phyloP scores from a whole-genome alignment of 2,888 invertebrate genomes.

The Polydrusus pterygomalis region DNA sequence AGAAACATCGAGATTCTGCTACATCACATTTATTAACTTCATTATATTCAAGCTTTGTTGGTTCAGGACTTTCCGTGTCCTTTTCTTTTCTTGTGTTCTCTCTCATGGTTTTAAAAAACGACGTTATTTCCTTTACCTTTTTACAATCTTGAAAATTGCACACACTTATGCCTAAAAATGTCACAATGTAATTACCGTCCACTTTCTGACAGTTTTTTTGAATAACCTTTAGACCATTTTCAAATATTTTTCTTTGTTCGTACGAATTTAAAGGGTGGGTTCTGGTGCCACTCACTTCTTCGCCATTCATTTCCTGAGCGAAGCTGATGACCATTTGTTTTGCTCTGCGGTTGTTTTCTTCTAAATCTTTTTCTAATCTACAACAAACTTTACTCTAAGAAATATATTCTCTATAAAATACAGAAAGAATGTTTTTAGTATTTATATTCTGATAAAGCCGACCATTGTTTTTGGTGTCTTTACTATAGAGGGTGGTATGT shows the following conservation, averaged over 20 bases:
- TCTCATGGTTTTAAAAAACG: constrained; percentile 62
- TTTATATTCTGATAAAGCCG: too few relatives aligned
- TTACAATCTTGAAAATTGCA: constrained; percentile 83
- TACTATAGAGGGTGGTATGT: too few relatives aligned
- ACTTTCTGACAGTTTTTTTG: constrained; percentile 73
- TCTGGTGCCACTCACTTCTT: constrained; percentile 79
- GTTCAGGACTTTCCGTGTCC: neutral
- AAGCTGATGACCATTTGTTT: constrained; percentile 86
- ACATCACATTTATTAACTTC: neutral
- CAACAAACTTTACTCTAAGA: constrained; percentile 69
- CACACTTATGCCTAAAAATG: constrained; percentile 84
- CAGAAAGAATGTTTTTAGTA: too few relatives aligned
- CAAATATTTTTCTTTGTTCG: constrained; percentile 80
- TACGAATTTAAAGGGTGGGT: constrained; percentile 77
- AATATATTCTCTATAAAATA: too few relatives aligned
- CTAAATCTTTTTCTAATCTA: constrained; percentile 81
- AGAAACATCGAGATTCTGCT: neutral
- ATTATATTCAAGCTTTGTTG: neutral
- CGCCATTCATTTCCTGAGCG: constrained; percentile 74
- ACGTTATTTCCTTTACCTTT: constrained; percentile 70
- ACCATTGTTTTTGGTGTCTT: too few relatives aligned
- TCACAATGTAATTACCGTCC: constrained; percentile 74
- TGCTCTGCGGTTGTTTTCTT: constrained; percentile 88
- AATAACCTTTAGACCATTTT: constrained; percentile 80
- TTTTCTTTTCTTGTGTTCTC: constrained; percentile 15